phyloP scores from a whole-genome alignment of 2,113 vertebrate species.

The Pseudorasbora parva region DNA sequence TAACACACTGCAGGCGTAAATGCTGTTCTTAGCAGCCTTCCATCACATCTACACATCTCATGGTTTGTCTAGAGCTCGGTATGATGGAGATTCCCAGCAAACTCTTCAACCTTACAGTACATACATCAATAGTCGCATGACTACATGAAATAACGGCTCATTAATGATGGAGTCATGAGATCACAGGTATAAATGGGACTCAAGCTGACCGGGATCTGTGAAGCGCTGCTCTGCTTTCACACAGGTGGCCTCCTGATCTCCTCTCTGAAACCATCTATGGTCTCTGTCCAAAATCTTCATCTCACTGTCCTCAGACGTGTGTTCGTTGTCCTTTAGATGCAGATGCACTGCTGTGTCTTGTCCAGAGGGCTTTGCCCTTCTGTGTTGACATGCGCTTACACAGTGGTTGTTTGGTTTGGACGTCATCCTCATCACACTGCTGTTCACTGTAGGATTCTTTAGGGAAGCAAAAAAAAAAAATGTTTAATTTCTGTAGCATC shows the following conservation, averaged over 20 bases:
- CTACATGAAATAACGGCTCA: neutral
- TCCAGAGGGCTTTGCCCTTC: neutral
- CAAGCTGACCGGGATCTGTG: too few relatives aligned
- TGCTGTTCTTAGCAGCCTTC: too few relatives aligned
- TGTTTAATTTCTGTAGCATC: too few relatives aligned
- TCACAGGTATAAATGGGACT: neutral
- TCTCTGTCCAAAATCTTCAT: neutral
- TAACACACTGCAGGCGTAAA: too few relatives aligned
- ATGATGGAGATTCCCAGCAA: too few relatives aligned
- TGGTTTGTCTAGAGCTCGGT: too few relatives aligned
- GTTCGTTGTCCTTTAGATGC: constrained; percentile 3
- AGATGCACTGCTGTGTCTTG: constrained; percentile 1
- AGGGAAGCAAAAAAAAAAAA: too few relatives aligned
- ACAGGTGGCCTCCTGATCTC: neutral
- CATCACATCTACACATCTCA: too few relatives aligned
- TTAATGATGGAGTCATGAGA: neutral
- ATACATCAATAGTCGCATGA: neutral
- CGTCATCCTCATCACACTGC: neutral
- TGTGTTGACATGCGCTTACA: neutral
- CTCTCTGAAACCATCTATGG: neutral
- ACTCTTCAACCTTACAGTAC: too few relatives aligned
- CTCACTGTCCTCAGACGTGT: neutral
- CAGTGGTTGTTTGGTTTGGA: neutral
- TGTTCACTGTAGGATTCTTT: too few relatives aligned
- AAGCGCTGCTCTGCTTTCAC: neutral